Conservation (phyloP, 2,888 invertebrate genomes). For the Orthosia gracilis region DNA sequence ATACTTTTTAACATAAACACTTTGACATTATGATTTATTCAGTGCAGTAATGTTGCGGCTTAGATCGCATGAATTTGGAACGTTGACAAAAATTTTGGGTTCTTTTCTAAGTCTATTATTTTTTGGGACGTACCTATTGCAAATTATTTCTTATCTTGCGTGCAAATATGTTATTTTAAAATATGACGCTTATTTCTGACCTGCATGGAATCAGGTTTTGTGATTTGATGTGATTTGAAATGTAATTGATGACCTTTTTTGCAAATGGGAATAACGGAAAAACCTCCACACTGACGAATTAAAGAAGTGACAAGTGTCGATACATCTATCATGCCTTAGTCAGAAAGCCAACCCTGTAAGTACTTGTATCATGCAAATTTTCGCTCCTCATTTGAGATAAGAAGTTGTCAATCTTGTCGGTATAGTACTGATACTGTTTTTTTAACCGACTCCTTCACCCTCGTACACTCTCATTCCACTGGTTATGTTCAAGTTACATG, state of each 20-base stretch:
- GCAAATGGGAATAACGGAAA: neutral
- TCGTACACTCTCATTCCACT: no score
- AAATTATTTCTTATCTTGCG: constrained; percentile 16
- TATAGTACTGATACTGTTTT: no score
- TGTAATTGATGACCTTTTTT: neutral
- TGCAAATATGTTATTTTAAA: constrained; percentile 26
- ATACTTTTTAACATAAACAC: constrained; percentile 53
- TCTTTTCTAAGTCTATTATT: neutral
- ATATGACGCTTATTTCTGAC: neutral
- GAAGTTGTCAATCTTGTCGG: no score
- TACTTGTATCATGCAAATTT: no score
- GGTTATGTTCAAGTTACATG: no score
- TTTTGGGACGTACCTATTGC: neutral
- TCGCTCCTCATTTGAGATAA: no score
- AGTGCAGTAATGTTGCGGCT: constrained; percentile 41
- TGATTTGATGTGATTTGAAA: neutral
- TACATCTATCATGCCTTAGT: no score
- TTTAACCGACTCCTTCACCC: no score
- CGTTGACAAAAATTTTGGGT: constrained; percentile 17
- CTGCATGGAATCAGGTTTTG: neutral
- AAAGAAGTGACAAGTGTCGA: no score
- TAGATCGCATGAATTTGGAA: constrained; percentile 41
- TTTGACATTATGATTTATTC: constrained; percentile 59
- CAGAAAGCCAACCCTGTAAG: no score
- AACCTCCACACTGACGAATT: neutral